Evolutionary conservation across 2,113 vertebrate species (phyloP).

Genomic region (Lepisosteus osseus): DNA sequence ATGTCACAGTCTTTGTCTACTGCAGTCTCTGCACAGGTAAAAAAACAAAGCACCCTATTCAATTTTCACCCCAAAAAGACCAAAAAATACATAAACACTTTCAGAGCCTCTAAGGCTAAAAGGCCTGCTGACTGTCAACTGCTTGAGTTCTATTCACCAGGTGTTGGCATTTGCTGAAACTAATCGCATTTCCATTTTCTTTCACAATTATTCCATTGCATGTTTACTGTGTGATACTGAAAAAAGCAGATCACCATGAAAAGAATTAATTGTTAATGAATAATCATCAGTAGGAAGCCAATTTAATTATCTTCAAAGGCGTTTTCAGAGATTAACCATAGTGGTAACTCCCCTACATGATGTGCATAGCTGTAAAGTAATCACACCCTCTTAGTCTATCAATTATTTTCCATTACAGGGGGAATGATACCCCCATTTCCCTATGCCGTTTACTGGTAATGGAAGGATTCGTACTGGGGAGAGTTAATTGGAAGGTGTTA

Average conservation of each 20-base stretch:
- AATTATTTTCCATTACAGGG: slow-evolving; percentile 78
- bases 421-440: slow-evolving; percentile 65
- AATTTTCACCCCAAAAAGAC: background rate
- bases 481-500: slow-evolving; percentile 82
- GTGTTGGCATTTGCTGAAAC: slow-evolving; percentile 74
- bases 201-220: slow-evolving; percentile 76
- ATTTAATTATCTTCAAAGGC: slow-evolving; percentile 86
- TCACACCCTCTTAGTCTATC: slow-evolving; percentile 78
- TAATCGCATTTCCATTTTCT: slow-evolving; percentile 79
- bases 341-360: slow-evolving; percentile 61
- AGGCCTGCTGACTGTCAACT: background rate
- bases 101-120: background rate
- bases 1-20: too few relatives aligned
- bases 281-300: slow-evolving; percentile 82
- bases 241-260: slow-evolving; percentile 73
- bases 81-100: background rate
- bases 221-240: slow-evolving; percentile 77
- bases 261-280: slow-evolving; percentile 84
- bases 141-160: slow-evolving; percentile 56
- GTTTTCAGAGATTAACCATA: slow-evolving; percentile 72
- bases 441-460: slow-evolving; percentile 75
- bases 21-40: too few relatives aligned
- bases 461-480: slow-evolving; percentile 63
- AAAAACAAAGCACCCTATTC: too few relatives aligned
- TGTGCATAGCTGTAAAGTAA: slow-evolving; percentile 71